Conservation (phyloP, 2,797 vertebrate genomes). For the Prunella strophiata region DNA sequence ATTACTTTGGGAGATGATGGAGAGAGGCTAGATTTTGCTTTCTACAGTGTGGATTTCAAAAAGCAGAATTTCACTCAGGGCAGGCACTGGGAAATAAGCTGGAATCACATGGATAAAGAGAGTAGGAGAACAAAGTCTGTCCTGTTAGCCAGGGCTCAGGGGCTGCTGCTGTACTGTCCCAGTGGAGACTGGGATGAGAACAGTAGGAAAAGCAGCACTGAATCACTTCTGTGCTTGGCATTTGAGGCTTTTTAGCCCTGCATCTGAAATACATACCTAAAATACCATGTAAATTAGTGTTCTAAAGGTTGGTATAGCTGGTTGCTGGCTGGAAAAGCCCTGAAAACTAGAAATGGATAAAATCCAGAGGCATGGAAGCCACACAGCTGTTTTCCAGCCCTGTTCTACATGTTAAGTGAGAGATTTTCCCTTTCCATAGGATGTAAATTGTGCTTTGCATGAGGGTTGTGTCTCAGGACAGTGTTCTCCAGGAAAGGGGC, state of each 20-base stretch:
- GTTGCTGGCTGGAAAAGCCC: background rate
- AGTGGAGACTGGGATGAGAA: background rate
- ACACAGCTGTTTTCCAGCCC: fast-evolving
- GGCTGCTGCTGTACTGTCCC: background rate
- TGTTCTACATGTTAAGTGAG: background rate
- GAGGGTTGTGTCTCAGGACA: background rate
- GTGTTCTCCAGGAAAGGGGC: background rate
- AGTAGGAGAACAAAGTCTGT: background rate
- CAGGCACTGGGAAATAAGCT: background rate
- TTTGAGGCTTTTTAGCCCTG: background rate
- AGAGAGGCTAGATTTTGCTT: background rate
- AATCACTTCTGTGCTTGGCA: background rate
- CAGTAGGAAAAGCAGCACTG: fast-evolving
- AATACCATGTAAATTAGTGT: fast-evolving
- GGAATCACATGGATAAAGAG: background rate
- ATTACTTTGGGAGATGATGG: background rate
- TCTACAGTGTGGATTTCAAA: background rate
- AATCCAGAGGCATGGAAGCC: background rate
- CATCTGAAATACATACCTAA: fast-evolving
- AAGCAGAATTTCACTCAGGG: background rate
- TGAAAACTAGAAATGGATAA: background rate
- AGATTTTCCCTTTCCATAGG: background rate
- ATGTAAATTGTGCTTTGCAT: fast-evolving
- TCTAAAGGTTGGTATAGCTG: background rate
- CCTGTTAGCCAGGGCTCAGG: background rate